Conservation (phyloP, 1,140 invertebrate species). For the Papilio polyxenes region DNA sequence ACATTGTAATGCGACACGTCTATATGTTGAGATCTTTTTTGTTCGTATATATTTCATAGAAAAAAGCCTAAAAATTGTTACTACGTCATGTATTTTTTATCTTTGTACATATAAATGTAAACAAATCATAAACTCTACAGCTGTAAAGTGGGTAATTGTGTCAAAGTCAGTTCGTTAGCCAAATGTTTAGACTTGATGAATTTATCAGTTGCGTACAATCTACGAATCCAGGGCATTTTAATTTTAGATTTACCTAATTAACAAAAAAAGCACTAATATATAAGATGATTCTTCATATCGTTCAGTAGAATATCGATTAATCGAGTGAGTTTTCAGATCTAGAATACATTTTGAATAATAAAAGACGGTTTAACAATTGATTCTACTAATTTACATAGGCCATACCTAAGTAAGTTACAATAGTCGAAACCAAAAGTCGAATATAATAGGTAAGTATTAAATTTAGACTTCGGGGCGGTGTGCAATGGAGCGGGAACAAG, state of each 20-base stretch:
- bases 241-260: background rate
- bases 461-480: conserved; percentile 46
- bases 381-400: conserved; percentile 1
- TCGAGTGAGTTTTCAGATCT: background rate
- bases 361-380: background rate
- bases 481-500: conserved; percentile 53
- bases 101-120: background rate
- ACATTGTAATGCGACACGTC: too few relatives aligned
- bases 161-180: conserved; percentile 9
- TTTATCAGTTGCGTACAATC: conserved; percentile 6
- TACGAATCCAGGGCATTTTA: background rate
- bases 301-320: background rate
- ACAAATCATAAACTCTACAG: background rate
- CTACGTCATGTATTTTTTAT: background rate
- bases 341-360: background rate
- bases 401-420: conserved; percentile 37
- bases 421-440: conserved; percentile 45
- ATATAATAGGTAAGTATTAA: conserved; percentile 61
- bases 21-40: too few relatives aligned
- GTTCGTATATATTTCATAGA: too few relatives aligned
- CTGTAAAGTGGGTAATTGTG: conserved; percentile 19
- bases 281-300: background rate
- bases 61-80: background rate
- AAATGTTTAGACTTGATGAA: conserved; percentile 15
- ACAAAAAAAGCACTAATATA: background rate